Percentiles rank a stretch among this genome's conserved stretches.
These are phyloP conservation scores for Monodelphis domestica DNA, from an alignment of 2,797 vertebrate genomes.

Conservation along the genomic window DNA sequence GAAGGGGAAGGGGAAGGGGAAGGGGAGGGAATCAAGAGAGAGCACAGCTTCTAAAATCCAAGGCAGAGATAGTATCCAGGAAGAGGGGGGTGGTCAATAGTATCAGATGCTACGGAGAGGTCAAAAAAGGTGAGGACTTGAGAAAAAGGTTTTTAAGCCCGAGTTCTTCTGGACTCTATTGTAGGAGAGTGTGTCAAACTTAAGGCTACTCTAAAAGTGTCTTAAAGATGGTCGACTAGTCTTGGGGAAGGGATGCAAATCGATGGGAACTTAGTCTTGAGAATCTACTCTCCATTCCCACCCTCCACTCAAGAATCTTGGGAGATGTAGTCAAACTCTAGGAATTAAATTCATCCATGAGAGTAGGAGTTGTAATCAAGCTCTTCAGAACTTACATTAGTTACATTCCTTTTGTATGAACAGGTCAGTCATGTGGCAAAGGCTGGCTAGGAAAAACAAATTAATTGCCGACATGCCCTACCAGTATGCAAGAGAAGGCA, in stretches of 20 bases:
- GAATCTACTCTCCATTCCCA: background rate
- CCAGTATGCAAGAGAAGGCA: background rate
- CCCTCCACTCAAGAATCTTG: background rate
- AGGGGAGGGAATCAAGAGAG: too few relatives aligned
- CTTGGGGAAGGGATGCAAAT: too few relatives aligned
- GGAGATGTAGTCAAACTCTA: background rate
- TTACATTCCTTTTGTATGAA: background rate
- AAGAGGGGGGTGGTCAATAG: too few relatives aligned
- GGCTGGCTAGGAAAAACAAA: background rate
- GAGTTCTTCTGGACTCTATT: background rate
- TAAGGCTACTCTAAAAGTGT: background rate
- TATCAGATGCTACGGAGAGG: background rate
- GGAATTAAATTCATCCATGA: background rate
- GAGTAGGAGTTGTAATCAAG: background rate
- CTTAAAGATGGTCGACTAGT: background rate
- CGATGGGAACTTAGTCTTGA: background rate
- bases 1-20: too few relatives aligned
- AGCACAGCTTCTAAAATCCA: too few relatives aligned
- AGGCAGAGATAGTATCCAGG: too few relatives aligned
- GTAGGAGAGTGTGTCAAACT: background rate
- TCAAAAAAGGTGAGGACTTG: background rate
- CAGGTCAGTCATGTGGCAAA: background rate
- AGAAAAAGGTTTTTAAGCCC: background rate
- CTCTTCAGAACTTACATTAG: background rate
- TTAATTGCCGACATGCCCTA: background rate